Conservation (phyloP, 2,888 invertebrate genomes). For the Allophyes oxyacanthae region DNA sequence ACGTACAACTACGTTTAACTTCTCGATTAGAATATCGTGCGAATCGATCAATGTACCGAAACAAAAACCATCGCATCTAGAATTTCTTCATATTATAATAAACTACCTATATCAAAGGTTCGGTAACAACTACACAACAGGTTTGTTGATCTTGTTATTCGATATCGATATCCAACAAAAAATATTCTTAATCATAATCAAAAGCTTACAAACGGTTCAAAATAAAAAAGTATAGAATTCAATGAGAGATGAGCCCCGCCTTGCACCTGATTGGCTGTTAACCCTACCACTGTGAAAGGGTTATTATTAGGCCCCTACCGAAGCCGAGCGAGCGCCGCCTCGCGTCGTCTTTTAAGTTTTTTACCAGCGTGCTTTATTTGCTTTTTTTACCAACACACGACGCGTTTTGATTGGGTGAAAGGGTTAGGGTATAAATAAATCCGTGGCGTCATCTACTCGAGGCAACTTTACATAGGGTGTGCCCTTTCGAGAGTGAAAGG, state of each 20-base stretch:
- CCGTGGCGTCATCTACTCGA: constrained; percentile 62
- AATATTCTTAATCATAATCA: constrained; percentile 41
- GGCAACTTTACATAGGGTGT: constrained; percentile 69
- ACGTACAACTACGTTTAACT: too few species aligned
- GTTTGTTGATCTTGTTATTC: constrained; percentile 40
- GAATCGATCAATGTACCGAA: too few species aligned
- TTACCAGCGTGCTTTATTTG: constrained; percentile 72
- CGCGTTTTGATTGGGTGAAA: constrained; percentile 81
- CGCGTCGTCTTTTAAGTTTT: constrained; percentile 81
- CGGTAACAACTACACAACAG: constrained; percentile 13
- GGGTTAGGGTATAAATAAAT: constrained; percentile 85
- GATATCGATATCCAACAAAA: constrained; percentile 31
- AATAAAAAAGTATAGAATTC: constrained; percentile 52
- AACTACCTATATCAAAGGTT: background rate
- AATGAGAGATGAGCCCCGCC: constrained; percentile 75
- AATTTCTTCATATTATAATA: too few species aligned
- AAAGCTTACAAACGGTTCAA: constrained; percentile 21
- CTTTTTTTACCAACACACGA: constrained; percentile 70
- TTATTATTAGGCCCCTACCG: constrained; percentile 82
- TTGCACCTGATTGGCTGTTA: constrained; percentile 80
- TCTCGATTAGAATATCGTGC: too few species aligned
- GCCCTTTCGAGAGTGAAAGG: constrained; percentile 75
- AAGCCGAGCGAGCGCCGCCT: constrained; percentile 76
- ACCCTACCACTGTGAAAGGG: constrained; percentile 84
- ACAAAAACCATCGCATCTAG: too few species aligned